These are phyloP conservation scores for Jordanella pulchra DNA, from an alignment of 2,797 vertebrate species.

Conservation along the genomic window DNA sequence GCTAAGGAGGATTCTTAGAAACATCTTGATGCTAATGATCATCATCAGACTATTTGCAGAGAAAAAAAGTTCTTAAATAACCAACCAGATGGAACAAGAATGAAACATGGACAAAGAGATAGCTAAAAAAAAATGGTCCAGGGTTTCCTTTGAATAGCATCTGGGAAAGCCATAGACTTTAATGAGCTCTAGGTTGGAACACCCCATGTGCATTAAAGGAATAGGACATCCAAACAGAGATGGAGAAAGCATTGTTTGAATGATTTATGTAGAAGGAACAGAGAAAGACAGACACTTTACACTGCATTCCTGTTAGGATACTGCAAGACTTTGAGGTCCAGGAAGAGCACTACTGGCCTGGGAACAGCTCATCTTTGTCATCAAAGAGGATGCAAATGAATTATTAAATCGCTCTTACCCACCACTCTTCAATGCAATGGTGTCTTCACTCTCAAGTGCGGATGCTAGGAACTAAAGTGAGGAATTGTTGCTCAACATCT, in stretches of 20 bases:
- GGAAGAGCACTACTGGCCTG: not conserved
- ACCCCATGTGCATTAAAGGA: constrained; percentile 24
- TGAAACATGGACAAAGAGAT: not conserved
- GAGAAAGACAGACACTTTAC: not conserved
- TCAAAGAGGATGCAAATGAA: constrained; percentile 21
- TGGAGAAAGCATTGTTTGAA: constrained; percentile 7
- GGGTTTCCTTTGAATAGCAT: constrained; percentile 31
- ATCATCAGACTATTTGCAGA: constrained; percentile 14
- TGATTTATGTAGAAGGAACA: constrained; percentile 18
- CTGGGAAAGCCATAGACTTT: constrained; percentile 27
- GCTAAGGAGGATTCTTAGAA: not conserved
- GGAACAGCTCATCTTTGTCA: constrained; percentile 5
- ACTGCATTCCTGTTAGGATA: not conserved
- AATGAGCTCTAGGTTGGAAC: constrained; percentile 30
- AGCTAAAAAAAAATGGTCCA: constrained; percentile 5
- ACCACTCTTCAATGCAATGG: not conserved
- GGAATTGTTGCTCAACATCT: constrained; percentile 19
- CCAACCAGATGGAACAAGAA: not conserved
- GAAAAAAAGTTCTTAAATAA: constrained; percentile 29
- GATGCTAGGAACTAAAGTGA: not conserved
- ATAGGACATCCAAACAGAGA: constrained; percentile 21
- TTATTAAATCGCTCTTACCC: constrained; percentile 35
- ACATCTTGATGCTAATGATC: constrained; percentile 6
- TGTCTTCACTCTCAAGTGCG: not conserved
- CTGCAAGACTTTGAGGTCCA: constrained; percentile 15